Evolutionary conservation across 2,888 invertebrate genomes (phyloP).

Genomic region (Mylabris sibirica): DNA sequence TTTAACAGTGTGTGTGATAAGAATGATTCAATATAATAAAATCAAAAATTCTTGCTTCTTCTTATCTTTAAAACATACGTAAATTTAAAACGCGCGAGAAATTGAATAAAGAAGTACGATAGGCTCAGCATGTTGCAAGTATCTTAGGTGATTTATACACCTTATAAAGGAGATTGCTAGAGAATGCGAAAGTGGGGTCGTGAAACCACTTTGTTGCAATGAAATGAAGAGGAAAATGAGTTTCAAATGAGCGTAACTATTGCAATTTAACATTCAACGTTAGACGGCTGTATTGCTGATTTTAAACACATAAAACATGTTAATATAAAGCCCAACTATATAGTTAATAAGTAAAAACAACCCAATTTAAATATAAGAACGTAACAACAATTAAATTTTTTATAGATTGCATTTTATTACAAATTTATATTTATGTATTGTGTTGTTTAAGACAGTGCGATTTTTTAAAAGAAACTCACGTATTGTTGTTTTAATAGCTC

Average conservation of each 20-base stretch:
- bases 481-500: slow-evolving; percentile 12
- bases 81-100: not conserved
- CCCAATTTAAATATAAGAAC: too few species aligned
- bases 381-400: too few species aligned
- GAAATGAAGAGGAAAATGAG: slow-evolving; percentile 61
- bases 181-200: slow-evolving; percentile 55
- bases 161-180: slow-evolving; percentile 59
- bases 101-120: slow-evolving; percentile 20
- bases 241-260: slow-evolving; percentile 58
- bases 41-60: not conserved
- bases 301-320: slow-evolving; percentile 44
- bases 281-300: slow-evolving; percentile 34
- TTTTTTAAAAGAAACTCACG: slow-evolving; percentile 2
- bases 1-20: not conserved
- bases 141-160: slow-evolving; percentile 58
- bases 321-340: slow-evolving; percentile 37
- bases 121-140: slow-evolving; percentile 33
- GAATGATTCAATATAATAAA: slow-evolving; percentile 1
- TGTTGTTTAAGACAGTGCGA: not conserved
- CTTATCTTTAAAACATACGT: slow-evolving; percentile 4
- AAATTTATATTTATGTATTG: not conserved
- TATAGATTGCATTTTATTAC: not conserved
- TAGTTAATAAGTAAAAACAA: too few species aligned
- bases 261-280: slow-evolving; percentile 53
- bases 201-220: slow-evolving; percentile 60